phyloP scores from a whole-genome alignment of 2,797 vertebrate species.

The Enteromius thamalakanensis region DNA sequence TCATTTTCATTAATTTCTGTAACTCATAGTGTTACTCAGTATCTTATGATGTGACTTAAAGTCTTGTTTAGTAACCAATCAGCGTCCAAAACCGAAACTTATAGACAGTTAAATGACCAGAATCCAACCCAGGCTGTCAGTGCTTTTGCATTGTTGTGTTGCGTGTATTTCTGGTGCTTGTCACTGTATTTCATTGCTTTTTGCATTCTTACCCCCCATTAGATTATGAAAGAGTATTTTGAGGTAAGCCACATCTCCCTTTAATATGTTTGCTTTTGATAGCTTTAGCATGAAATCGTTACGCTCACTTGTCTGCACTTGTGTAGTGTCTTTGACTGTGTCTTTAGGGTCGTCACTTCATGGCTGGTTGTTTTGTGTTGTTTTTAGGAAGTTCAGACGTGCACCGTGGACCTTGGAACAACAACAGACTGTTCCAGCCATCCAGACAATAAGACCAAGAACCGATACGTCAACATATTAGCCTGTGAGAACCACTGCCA shows the following conservation, averaged over 20 bases:
- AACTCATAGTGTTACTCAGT: neutral
- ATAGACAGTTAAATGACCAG: neutral
- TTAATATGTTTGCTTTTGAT: slow-evolving; percentile 60
- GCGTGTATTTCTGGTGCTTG: slow-evolving; percentile 65
- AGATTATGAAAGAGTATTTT: slow-evolving; percentile 97
- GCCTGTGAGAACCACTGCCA: slow-evolving; percentile 85
- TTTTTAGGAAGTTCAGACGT: slow-evolving; percentile 89
- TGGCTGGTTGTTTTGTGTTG: slow-evolving; percentile 49
- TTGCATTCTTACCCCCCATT: slow-evolving; percentile 89
- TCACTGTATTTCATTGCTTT: slow-evolving; percentile 88
- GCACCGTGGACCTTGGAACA: slow-evolving; percentile 88
- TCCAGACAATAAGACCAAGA: slow-evolving; percentile 93
- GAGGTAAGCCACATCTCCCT: slow-evolving; percentile 91
- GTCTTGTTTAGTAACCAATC: neutral
- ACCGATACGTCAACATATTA: slow-evolving; percentile 93
- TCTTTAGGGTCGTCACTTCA: neutral
- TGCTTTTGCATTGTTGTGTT: slow-evolving; percentile 60
- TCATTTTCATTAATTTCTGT: neutral
- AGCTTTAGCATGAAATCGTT: slow-evolving; percentile 45
- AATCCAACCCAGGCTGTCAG: slow-evolving; percentile 28
- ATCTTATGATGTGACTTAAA: neutral
- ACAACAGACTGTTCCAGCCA: slow-evolving; percentile 91
- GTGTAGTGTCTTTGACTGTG: neutral
- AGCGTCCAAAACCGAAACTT: neutral
- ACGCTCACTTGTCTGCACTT: slow-evolving; percentile 30